These are phyloP conservation scores for Drosophila carrolli DNA, from an alignment of 1,140 invertebrate species.

Conservation along the genomic window DNA sequence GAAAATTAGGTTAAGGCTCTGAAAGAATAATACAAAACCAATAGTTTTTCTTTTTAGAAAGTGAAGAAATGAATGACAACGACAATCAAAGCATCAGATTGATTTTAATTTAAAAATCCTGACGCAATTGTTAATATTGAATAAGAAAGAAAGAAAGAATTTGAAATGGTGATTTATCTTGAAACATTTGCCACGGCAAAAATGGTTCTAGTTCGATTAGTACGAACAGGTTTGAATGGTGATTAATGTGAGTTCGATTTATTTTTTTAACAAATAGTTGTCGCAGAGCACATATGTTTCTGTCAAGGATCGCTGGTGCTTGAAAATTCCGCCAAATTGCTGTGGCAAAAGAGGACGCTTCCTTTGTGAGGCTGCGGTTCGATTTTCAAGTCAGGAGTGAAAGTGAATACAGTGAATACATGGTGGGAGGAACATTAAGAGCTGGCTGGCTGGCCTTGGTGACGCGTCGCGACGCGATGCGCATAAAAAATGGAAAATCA, in stretches of 20 bases:
- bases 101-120: too few species aligned
- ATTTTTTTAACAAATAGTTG: conserved; percentile 16
- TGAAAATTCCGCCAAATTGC: conserved; percentile 29
- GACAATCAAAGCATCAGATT: too few species aligned
- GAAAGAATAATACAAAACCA: too few species aligned
- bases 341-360: conserved; percentile 11
- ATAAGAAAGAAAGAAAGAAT: too few species aligned
- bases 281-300: conserved; percentile 12
- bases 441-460: conserved; percentile 54
- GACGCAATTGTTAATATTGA: too few species aligned
- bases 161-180: too few species aligned
- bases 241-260: conserved; percentile 8
- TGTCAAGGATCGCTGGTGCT: conserved; percentile 17
- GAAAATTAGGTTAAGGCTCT: too few species aligned
- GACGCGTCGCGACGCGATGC: conserved; percentile 54
- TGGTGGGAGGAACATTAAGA: conserved; percentile 28
- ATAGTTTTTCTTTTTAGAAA: too few species aligned
- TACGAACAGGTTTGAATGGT: not conserved
- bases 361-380: conserved; percentile 13
- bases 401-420: conserved; percentile 21
- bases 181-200: too few species aligned
- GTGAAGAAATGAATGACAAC: too few species aligned
- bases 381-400: conserved; percentile 19
- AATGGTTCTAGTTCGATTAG: not conserved
- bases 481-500: conserved; percentile 72